Conservation (phyloP, 1,140 invertebrate species). For the Polypedilum pembai region DNA sequence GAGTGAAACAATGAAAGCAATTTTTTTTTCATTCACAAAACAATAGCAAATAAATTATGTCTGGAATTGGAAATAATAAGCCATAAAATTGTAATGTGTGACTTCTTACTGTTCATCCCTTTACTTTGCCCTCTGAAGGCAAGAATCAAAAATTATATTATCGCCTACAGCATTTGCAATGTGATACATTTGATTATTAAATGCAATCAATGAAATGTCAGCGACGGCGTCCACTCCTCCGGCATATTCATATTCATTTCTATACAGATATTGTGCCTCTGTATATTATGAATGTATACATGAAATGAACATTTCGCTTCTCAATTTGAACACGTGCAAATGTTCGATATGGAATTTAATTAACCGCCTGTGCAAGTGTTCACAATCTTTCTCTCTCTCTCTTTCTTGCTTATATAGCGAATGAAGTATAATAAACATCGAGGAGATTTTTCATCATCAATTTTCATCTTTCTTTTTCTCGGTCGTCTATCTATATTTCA, state of each 20-base stretch:
- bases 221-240: constrained; percentile 8
- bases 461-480: background rate
- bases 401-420: background rate
- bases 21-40: background rate
- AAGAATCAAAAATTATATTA: background rate
- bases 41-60: constrained; percentile 7
- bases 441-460: background rate
- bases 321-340: constrained; percentile 26
- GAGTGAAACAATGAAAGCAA: background rate
- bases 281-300: background rate
- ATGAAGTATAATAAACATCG: constrained; percentile 13
- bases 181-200: constrained; percentile 19
- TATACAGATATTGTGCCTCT: background rate
- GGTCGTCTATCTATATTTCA: too few species aligned
- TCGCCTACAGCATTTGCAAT: background rate
- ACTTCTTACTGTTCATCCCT: background rate
- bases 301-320: background rate
- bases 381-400: background rate
- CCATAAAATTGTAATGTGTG: background rate
- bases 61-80: constrained; percentile 13
- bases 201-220: constrained; percentile 11
- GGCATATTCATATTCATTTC: background rate
- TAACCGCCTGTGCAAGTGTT: constrained; percentile 27
- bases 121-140: background rate
- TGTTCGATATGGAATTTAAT: constrained; percentile 27